phyloP scores from a whole-genome alignment of 2,888 invertebrate genomes.

The Cryptocephalus primarius region DNA sequence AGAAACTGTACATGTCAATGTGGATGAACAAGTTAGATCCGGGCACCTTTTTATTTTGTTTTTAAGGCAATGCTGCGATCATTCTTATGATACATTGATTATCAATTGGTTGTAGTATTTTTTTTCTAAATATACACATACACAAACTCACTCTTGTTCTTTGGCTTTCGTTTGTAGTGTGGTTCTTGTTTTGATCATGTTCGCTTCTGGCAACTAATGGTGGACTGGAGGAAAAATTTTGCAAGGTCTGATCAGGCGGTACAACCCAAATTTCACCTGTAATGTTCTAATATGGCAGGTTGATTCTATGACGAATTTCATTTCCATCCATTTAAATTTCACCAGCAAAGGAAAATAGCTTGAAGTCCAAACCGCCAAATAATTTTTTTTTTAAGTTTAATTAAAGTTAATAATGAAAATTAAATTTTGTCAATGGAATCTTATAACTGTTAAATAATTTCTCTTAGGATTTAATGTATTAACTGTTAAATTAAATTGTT shows the following conservation, averaged over 20 bases:
- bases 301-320: too few relatives aligned
- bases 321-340: too few relatives aligned
- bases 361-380: too few relatives aligned
- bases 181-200: constrained; percentile 16
- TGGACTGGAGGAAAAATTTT: constrained; percentile 15
- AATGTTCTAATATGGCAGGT: too few relatives aligned
- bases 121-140: constrained; percentile 11
- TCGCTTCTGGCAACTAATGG: constrained; percentile 18
- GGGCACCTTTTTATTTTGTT: constrained; percentile 15
- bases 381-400: too few relatives aligned
- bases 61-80: constrained; percentile 18
- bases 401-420: not conserved
- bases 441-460: not conserved
- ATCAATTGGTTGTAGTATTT: constrained; percentile 8
- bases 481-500: not conserved
- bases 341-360: too few relatives aligned
- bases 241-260: not conserved
- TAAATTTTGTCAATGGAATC: too few relatives aligned
- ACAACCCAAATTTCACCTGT: too few relatives aligned
- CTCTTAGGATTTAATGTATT: not conserved
- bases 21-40: constrained; percentile 10
- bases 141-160: constrained; percentile 16
- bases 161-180: constrained; percentile 19
- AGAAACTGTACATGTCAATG: not conserved
- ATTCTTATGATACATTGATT: constrained; percentile 6